These are phyloP conservation scores for Passerculus sandwichensis DNA, from an alignment of 2,797 vertebrate species.

Conservation along the genomic window DNA sequence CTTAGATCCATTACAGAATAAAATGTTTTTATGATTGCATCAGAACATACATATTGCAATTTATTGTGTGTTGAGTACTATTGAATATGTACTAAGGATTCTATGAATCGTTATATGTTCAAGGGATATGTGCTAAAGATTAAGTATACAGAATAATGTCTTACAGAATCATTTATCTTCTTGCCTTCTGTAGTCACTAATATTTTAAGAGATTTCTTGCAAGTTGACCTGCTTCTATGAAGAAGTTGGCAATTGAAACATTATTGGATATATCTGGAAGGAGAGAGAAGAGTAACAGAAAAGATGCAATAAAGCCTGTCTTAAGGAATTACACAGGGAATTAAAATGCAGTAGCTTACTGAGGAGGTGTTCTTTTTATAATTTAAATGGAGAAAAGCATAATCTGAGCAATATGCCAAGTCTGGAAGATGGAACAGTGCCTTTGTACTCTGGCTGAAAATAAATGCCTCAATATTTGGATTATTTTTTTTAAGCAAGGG, in stretches of 20 bases:
- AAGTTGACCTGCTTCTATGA: background rate
- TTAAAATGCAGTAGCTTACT: background rate
- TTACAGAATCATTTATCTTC: background rate
- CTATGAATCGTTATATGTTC: background rate
- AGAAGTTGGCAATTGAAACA: background rate
- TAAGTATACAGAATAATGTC: background rate
- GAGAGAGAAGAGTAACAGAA: background rate
- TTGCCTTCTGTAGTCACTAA: background rate
- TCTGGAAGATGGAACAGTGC: background rate
- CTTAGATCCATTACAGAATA: background rate
- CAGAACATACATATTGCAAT: background rate
- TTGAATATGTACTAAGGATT: background rate
- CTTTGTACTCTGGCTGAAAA: background rate
- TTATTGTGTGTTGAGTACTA: background rate
- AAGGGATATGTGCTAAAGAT: background rate
- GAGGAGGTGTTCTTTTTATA: background rate
- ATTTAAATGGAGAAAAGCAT: background rate
- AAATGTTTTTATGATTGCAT: fast-evolving
- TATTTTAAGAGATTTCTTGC: background rate
- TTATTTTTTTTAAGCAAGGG: background rate
- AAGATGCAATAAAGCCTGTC: background rate
- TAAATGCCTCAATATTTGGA: background rate
- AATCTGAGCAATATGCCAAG: background rate
- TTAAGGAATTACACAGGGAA: background rate
- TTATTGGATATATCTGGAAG: background rate